These are phyloP conservation scores for Malurus splendens DNA, from an alignment of 2,797 vertebrate genomes.

Conservation along the genomic window DNA sequence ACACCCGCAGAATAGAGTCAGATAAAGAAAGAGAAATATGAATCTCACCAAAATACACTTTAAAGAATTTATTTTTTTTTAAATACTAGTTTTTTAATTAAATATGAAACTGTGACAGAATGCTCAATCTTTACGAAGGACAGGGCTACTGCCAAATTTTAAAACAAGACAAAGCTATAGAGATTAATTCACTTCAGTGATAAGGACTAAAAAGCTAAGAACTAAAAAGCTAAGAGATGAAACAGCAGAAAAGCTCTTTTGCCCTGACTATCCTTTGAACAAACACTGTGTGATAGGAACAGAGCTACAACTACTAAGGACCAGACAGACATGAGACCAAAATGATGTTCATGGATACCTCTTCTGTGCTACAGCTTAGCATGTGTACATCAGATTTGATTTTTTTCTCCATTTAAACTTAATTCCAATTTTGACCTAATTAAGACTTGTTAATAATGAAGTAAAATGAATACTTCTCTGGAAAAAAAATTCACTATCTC, in stretches of 20 bases:
- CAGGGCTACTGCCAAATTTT: not conserved
- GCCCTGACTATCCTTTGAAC: not conserved
- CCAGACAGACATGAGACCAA: not conserved
- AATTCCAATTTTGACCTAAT: not conserved
- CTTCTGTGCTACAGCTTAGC: not conserved
- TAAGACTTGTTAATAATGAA: not conserved
- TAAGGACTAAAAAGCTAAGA: not conserved
- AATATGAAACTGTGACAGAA: not conserved
- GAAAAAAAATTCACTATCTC: not conserved
- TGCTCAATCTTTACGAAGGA: not conserved
- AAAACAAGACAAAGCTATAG: not conserved
- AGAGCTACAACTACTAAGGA: not conserved
- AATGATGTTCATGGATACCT: not conserved
- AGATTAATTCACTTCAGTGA: not conserved
- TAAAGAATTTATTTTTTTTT: not conserved
- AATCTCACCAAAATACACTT: not conserved
- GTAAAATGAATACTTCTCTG: not conserved
- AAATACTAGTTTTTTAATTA: not conserved
- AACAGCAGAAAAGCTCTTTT: constrained; percentile 22
- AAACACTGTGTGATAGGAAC: not conserved
- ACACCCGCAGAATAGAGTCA: not conserved
- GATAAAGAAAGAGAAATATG: not conserved
- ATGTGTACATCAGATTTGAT: not conserved
- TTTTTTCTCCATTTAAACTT: not conserved
- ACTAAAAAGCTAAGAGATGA: constrained; percentile 10